Evolutionary conservation across 1,140 invertebrate genomes (phyloP).

Genomic region (Ericerus pela): DNA sequence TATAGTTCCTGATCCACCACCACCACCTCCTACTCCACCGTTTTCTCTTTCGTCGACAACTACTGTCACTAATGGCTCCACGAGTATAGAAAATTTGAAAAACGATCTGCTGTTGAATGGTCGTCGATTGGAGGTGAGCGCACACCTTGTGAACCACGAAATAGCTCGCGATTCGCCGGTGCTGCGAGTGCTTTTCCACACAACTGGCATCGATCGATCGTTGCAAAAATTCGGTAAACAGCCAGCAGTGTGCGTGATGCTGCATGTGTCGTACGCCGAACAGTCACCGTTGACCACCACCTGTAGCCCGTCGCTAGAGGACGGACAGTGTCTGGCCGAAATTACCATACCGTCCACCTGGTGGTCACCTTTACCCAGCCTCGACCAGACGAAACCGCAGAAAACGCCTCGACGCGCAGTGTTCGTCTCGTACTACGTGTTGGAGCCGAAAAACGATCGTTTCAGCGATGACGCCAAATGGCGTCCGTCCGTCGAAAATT

Average conservation of each 20-base stretch:
- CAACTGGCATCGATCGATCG: conserved; percentile 28
- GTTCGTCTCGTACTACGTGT: conserved; percentile 65
- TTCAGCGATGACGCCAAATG: conserved; percentile 37
- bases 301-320: conserved; percentile 73
- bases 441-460: conserved; percentile 36
- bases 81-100: too few species aligned
- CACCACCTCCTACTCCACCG: conserved; percentile 67
- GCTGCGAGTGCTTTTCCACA: conserved; percentile 72
- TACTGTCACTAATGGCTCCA: conserved; percentile 26
- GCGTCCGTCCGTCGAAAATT: conserved; percentile 51
- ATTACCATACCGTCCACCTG: conserved; percentile 61
- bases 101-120: conserved; percentile 36
- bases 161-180: conserved; percentile 73
- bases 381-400: conserved; percentile 28
- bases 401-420: conserved; percentile 53
- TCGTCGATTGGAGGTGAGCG: conserved; percentile 70
- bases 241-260: conserved; percentile 52
- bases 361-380: conserved; percentile 57
- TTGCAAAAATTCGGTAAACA: conserved; percentile 30
- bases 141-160: conserved; percentile 70
- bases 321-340: conserved; percentile 76
- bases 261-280: conserved; percentile 48
- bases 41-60: conserved; percentile 75
- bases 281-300: conserved; percentile 50
- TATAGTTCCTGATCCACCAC: conserved; percentile 74